Base-by-base conservation (phyloP, 2,113 vertebrate genomes). In the Pheucticus melanocephalus region DNA sequence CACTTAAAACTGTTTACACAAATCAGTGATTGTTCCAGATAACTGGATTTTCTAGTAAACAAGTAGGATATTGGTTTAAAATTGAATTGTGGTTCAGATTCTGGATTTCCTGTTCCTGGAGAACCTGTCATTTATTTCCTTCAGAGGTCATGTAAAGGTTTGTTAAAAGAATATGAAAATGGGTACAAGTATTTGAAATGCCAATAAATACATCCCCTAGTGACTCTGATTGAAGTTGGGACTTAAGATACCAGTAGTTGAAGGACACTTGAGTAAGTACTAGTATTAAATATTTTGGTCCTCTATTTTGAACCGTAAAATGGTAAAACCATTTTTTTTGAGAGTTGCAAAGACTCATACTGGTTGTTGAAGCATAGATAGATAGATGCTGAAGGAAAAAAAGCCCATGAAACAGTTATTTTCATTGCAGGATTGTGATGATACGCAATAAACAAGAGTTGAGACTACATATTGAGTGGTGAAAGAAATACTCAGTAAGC, bases 381-480 rank as follows among this genome's bases (percentile, higher is more conserved):
- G 71, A 20, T 50, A 93, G 59, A 71, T 82, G 35, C n/a, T 65
- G 35, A 80, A 94, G 68, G 45, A 69, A 72, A 90, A 90, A 80
- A 90, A 76, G 7, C 39, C 66, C 76, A 20, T 80, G 78, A 73
- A 91, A 63, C 72, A 94, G 87, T 87, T 91, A 78, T 28, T 96
- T 92, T 94, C 84, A 91, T 95, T 92, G 35, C 63, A 90, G 84
- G 63, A 39, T 82, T 92, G 65, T 51, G 56, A 73, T 90, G 69
- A 39, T 87, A 47, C 63, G 21, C 63, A 93, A 8, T 86, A 91
- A 92, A 66, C 73, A 85, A 91, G 86, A 92, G 53, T 82, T 92
- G 86, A 91, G 48, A 45, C 84, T 95, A 35, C 61, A 30, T 78
- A 39, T 9, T 91, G 82, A 95, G 80, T 63, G 71, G 27, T 91